Base-by-base conservation (phyloP, 2,797 vertebrate genomes). In the Urocyon cinereoargenteus region DNA sequence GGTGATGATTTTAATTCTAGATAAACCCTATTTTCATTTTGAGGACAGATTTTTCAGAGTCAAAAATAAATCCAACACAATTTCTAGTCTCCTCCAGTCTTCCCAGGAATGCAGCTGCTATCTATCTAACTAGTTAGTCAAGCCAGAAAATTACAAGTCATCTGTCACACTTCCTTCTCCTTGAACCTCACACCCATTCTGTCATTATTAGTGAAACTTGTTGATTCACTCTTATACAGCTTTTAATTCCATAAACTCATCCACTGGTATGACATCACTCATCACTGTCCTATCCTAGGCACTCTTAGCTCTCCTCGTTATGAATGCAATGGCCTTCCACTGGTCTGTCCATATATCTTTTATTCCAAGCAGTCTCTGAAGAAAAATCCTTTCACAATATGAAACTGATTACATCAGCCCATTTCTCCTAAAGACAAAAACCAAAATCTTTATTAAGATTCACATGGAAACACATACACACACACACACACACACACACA, bases 371-470 rank as follows among this genome's bases (percentile, higher is more conserved):
- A 85, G 45, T 72, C 61, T 94, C 34, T 83, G 57, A 81, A 57
- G n/a, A 89, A 95, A 94, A 79, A 40, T 68, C 6, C 22, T 84
- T 81, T 59, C 45, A 81, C 36, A 21, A 14, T 57, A 24, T 22
- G 87, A 86, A 79, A 64, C 4, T n/a, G n/a, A 49, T n/a, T 45
- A 40, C 16, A n/a, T 70, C 8, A 57, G 36, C 4, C 4, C 14
- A 77, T 87, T 94, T 92, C 2, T 90, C 31, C 49, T 59, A 92
- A 85, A 59, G 31, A 53, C 13, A 91, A 97, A 78, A 26, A 57
- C 0, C n/a, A 75, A 85, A 91, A 83, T 86, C 28, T 49, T 26
- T 28, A 75, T 49, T 75, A 75, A 45, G 14, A 49, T 40, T 28
- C 72, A 45, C 40, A 49, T 75, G 24, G 24, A 72, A 72, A 36